A percentile compares a stretch with the other conserved stretches of the same genome.
Conservation (phyloP, 1,140 invertebrate species). For the Anastrepha ludens region DNA sequence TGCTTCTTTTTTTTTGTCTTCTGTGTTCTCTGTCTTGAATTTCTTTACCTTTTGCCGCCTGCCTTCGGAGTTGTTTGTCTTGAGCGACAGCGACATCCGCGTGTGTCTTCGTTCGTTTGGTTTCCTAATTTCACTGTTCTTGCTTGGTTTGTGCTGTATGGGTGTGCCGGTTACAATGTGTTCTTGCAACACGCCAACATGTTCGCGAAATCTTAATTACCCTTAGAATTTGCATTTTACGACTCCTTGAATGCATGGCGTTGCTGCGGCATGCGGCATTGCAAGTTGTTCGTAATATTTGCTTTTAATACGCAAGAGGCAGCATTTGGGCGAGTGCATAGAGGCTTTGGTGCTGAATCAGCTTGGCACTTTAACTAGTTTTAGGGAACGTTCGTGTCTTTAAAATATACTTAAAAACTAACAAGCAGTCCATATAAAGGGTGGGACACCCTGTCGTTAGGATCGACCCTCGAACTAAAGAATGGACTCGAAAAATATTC, state of each 20-base stretch:
- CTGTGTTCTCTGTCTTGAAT: neutral
- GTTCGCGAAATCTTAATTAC: conserved; percentile 54
- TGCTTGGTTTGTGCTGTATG: neutral
- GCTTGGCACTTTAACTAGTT: too few relatives aligned
- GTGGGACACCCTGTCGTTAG: too few relatives aligned
- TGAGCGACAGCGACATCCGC: neutral
- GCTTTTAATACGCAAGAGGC: too few relatives aligned
- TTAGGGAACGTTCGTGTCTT: too few relatives aligned
- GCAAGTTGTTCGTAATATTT: neutral
- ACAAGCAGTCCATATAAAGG: too few relatives aligned
- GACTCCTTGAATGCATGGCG: conserved; percentile 13
- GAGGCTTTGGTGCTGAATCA: too few relatives aligned
- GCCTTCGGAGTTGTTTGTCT: neutral
- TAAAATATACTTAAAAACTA: too few relatives aligned
- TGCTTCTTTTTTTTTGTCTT: neutral
- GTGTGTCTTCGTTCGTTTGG: neutral
- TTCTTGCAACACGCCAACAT: conserved; percentile 43
- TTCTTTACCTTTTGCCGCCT: neutral
- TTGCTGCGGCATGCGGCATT: neutral
- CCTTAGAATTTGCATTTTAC: conserved; percentile 56
- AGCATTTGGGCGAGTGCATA: too few relatives aligned
- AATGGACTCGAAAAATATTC: too few relatives aligned
- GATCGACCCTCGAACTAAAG: too few relatives aligned
- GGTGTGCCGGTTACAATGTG: conserved; percentile 15
- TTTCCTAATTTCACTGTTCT: conserved; percentile 29